These are phyloP conservation scores for Drosophila lacertosa DNA, from an alignment of 1,140 invertebrate genomes.

Conservation along the genomic window DNA sequence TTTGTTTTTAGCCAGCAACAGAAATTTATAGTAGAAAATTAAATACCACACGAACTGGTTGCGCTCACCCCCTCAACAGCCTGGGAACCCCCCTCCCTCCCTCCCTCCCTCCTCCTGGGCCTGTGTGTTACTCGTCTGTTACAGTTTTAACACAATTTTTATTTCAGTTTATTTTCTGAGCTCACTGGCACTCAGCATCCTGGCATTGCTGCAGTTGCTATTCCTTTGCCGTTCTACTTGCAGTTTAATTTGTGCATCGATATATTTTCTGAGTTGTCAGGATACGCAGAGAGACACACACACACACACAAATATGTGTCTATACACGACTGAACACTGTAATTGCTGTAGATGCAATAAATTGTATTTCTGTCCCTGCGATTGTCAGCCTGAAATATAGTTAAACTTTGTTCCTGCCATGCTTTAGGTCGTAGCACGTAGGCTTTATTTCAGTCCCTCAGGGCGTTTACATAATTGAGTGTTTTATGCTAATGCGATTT, in stretches of 20 bases:
- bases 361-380: constrained; percentile 57
- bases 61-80: neutral
- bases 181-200: constrained; percentile 12
- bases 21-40: constrained; percentile 74
- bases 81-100: too few species aligned
- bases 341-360: constrained; percentile 58
- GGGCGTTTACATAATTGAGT: constrained; percentile 24
- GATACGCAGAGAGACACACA: constrained; percentile 34
- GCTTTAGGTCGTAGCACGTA: constrained; percentile 1
- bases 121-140: too few species aligned
- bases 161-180: constrained; percentile 56
- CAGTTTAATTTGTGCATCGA: constrained; percentile 81
- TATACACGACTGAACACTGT: constrained; percentile 33
- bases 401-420: constrained; percentile 47
- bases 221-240: constrained; percentile 42
- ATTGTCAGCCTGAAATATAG: constrained; percentile 72
- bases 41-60: constrained; percentile 54
- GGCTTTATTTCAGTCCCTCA: neutral
- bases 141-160: constrained; percentile 40
- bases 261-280: constrained; percentile 78
- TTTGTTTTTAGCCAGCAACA: constrained; percentile 55
- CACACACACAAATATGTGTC: constrained; percentile 14
- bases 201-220: constrained; percentile 19
- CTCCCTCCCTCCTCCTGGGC: too few species aligned
- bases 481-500: constrained; percentile 6